Base-by-base conservation (phyloP, 1,140 invertebrate species). In the Pygmarrhopalites habei region DNA sequence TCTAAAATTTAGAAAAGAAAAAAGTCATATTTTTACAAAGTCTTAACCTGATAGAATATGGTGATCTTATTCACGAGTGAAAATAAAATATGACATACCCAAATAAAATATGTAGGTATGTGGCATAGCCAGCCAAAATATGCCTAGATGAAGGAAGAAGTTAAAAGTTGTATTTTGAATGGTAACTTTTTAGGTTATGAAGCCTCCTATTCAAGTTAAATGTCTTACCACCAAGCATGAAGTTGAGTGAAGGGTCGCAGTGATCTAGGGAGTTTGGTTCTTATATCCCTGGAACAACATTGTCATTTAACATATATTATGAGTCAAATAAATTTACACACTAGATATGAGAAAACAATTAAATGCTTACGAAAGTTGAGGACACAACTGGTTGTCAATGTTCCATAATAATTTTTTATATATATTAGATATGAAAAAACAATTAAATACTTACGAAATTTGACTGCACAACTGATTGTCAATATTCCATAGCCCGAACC, bases 401-500 rank as follows among this genome's bases (percentile, higher is more conserved):
- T 75, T 75, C 77, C 77, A 78, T 12, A 77, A n/a, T n/a, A n/a
- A n/a, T n/a, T n/a, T n/a, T n/a, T n/a, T n/a, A n/a, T n/a, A n/a
- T n/a, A n/a, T n/a, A n/a, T n/a, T n/a, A n/a, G n/a, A n/a, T n/a
- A n/a, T n/a, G n/a, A n/a, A n/a, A n/a, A n/a, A n/a, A n/a, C n/a
- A n/a, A n/a, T n/a, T 32, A 12, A n/a, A 26, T 10, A 26, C 58
- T 67, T 72, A 75, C 75, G 70, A 75, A 21, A 78, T 51, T 53
- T 73, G 65, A 21, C 49, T 59, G 69, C 77, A 78, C 21, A 76
- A 73, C 52, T 73, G 70, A 62, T 77, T 77, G 49, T 78, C 77
- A 30, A 77, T 71, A 47, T 75, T 75, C 77, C 77, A 78, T 12
- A 77, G 49, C 2, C 76, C 49, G 67, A 77, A 75, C 52, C n/a